Percentiles rank a stretch among this genome's conserved stretches.
phyloP scores from a whole-genome alignment of 2,113 vertebrate species.

The Progne subis region DNA sequence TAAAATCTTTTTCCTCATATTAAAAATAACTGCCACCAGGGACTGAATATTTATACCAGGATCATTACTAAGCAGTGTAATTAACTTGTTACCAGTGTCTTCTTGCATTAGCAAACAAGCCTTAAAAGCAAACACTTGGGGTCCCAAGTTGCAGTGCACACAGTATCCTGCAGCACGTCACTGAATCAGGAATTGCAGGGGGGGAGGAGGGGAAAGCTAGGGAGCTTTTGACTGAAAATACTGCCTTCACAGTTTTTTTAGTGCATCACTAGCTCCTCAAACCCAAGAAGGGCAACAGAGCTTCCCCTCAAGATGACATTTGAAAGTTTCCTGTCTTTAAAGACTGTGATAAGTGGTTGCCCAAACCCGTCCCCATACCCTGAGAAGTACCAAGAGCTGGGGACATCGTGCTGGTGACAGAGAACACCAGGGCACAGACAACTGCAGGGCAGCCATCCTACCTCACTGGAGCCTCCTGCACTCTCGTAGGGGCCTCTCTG shows the following conservation, averaged over 20 bases:
- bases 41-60: background rate
- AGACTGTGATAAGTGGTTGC: background rate
- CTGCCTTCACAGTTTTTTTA: background rate
- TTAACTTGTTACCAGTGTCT: background rate
- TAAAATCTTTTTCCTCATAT: background rate
- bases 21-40: background rate
- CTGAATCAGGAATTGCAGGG: background rate
- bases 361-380: background rate
- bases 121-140: background rate
- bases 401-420: background rate
- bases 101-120: background rate
- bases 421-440: background rate
- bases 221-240: background rate
- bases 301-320: background rate
- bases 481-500: background rate
- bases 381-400: background rate
- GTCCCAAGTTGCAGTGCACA: background rate
- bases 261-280: background rate
- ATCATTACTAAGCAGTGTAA: background rate
- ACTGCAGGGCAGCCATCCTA: background rate
- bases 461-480: background rate
- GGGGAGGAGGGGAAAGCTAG: rapidly evolving
- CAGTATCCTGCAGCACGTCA: background rate
- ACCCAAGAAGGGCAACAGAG: background rate
- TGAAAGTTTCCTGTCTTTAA: background rate